Conservation (phyloP, 2,888 invertebrate species). For the Charanyca ferruginea region DNA sequence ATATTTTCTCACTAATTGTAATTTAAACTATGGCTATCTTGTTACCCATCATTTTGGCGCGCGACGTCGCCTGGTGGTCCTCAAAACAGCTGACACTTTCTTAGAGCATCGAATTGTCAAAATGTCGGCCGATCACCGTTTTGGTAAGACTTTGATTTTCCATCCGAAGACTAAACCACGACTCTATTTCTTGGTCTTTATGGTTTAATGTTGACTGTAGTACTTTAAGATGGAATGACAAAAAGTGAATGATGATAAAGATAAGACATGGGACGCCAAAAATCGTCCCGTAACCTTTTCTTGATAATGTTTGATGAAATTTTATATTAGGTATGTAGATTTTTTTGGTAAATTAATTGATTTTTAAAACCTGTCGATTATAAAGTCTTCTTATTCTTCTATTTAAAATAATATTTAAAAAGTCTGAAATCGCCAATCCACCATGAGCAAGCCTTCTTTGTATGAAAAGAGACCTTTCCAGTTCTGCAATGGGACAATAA, state of each 20-base stretch:
- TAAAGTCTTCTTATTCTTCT: too few species aligned
- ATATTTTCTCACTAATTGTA: conserved; percentile 83
- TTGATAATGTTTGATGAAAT: conserved; percentile 42
- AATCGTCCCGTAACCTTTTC: conserved; percentile 59
- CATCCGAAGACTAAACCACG: neutral
- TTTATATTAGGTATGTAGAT: conserved; percentile 9
- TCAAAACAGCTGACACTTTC: conserved; percentile 84
- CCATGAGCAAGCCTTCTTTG: too few species aligned
- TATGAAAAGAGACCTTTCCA: too few species aligned
- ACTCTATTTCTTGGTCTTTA: neutral
- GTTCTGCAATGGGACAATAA: too few species aligned
- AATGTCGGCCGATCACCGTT: conserved; percentile 85
- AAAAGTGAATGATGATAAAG: conserved; percentile 81
- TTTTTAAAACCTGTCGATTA: conserved; percentile 2
- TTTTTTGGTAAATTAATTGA: conserved; percentile 9
- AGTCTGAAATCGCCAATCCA: too few species aligned
- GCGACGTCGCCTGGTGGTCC: conserved; percentile 84
- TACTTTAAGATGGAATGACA: conserved; percentile 65
- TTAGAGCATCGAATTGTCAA: conserved; percentile 86
- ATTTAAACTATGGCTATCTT: conserved; percentile 84
- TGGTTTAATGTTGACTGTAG: neutral
- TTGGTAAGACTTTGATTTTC: conserved; percentile 35
- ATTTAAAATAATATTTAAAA: too few species aligned
- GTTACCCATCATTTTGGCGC: conserved; percentile 72
- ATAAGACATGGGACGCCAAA: conserved; percentile 76